These are phyloP conservation scores for Gallinago undulata DNA, from an alignment of 2,113 vertebrate genomes.

Conservation along the genomic window DNA sequence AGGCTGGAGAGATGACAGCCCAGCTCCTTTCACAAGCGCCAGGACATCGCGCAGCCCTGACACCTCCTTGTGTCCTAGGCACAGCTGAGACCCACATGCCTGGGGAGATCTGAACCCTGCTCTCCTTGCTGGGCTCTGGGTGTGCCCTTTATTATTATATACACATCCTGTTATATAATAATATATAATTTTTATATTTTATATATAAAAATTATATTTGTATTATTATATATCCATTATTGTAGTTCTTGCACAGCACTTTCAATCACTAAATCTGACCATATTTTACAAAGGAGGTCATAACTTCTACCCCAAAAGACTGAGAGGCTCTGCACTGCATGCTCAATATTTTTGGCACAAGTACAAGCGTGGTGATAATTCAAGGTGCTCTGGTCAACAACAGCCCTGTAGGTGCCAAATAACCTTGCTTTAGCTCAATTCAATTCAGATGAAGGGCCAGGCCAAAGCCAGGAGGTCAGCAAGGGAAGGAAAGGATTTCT, in stretches of 20 bases:
- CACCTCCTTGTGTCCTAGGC: accelerated
- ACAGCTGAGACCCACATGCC: accelerated
- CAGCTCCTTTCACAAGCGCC: background rate
- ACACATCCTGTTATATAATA: background rate
- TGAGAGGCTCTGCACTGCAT: background rate
- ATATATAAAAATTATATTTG: background rate
- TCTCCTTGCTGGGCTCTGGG: background rate
- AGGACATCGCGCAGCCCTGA: background rate
- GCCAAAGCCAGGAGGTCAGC: background rate
- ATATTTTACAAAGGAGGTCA: background rate
- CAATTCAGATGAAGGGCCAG: background rate
- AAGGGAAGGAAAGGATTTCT: background rate
- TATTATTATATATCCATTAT: background rate
- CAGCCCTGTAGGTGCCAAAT: background rate
- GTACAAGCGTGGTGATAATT: background rate
- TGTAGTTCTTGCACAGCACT: background rate
- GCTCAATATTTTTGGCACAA: background rate
- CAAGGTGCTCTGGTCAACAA: background rate
- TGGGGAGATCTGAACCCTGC: background rate
- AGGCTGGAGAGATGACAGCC: background rate
- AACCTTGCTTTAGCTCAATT: background rate
- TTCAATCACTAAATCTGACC: background rate
- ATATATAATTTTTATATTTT: background rate
- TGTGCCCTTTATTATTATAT: background rate
- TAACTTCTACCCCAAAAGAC: background rate